A percentile compares a stretch with the other conserved stretches of the same genome.
These are phyloP conservation scores for Triplophysa siluroides DNA, from an alignment of 2,113 vertebrate species.

Conservation along the genomic window DNA sequence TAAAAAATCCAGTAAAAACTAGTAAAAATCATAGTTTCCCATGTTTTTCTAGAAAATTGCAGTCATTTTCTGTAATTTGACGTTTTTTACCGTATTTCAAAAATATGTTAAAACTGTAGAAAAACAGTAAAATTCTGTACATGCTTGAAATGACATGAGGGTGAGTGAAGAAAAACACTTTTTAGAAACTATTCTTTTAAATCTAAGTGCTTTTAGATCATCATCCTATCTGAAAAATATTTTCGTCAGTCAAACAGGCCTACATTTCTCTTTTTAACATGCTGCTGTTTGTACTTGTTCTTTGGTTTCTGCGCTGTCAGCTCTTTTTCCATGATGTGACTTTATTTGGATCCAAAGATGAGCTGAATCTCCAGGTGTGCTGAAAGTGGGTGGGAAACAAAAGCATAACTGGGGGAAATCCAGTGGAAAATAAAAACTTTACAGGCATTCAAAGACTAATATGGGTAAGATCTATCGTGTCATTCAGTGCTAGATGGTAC, in stretches of 20 bases:
- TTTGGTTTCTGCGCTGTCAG: conserved; percentile 17
- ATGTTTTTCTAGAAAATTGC: too few relatives aligned
- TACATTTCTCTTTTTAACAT: neutral
- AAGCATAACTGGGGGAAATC: neutral
- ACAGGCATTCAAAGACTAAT: neutral
- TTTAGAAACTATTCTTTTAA: too few relatives aligned
- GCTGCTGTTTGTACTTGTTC: conserved; percentile 38
- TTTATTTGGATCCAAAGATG: conserved; percentile 11
- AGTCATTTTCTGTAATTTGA: too few relatives aligned
- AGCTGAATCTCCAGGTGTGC: conserved; percentile 33
- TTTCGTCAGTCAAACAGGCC: neutral
- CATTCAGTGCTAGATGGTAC: neutral
- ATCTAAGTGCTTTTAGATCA: conserved; percentile 39
- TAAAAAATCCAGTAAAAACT: too few relatives aligned
- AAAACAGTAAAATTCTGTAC: too few relatives aligned
- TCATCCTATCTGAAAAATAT: neutral
- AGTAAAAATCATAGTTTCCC: too few relatives aligned
- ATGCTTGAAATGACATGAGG: too few relatives aligned
- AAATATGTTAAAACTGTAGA: too few relatives aligned
- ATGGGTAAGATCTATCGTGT: neutral
- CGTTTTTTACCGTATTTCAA: too few relatives aligned
- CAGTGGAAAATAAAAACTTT: neutral
- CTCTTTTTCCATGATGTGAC: conserved; percentile 21
- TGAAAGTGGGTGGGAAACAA: conserved; percentile 19
- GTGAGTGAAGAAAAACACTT: too few relatives aligned